A percentile compares a stretch with the other conserved stretches of the same genome.
Conservation (phyloP, 1,140 invertebrate genomes). For the Oryctes rhinoceros region DNA sequence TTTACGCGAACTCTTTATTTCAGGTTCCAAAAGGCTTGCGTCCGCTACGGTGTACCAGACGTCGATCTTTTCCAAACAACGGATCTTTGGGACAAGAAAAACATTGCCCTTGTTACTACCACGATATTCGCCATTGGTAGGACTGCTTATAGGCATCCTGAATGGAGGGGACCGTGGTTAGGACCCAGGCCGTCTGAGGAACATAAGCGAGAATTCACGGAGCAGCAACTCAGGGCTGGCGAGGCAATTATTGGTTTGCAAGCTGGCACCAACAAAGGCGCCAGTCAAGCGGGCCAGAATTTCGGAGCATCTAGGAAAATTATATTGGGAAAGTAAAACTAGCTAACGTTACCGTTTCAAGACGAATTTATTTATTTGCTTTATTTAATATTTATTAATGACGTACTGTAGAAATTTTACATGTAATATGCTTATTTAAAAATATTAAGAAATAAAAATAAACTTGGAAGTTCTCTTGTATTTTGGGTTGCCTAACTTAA, state of each 20-base stretch:
- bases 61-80: slow-evolving; percentile 94
- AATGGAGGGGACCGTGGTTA: slow-evolving; percentile 85
- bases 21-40: slow-evolving; percentile 89
- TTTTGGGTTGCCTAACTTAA: no score
- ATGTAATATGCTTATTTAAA: not conserved
- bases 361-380: slow-evolving; percentile 12
- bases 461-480: not conserved
- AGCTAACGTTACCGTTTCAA: not conserved
- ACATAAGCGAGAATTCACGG: slow-evolving; percentile 87
- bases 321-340: slow-evolving; percentile 77
- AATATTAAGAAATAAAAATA: not conserved
- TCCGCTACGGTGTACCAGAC: slow-evolving; percentile 87
- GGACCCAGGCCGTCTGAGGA: slow-evolving; percentile 88
- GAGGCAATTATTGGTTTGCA: slow-evolving; percentile 89
- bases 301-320: slow-evolving; percentile 89
- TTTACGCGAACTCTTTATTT: slow-evolving; percentile 45
- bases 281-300: slow-evolving; percentile 87
- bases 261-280: slow-evolving; percentile 91
- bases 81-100: slow-evolving; percentile 92
- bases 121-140: slow-evolving; percentile 90
- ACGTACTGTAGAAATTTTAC: not conserved
- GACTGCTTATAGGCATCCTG: slow-evolving; percentile 84
- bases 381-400: not conserved
- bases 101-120: slow-evolving; percentile 87
- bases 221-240: slow-evolving; percentile 86